Evolutionary conservation across 2,797 vertebrate species (phyloP).

Genomic region (Lepus townsendii): DNA sequence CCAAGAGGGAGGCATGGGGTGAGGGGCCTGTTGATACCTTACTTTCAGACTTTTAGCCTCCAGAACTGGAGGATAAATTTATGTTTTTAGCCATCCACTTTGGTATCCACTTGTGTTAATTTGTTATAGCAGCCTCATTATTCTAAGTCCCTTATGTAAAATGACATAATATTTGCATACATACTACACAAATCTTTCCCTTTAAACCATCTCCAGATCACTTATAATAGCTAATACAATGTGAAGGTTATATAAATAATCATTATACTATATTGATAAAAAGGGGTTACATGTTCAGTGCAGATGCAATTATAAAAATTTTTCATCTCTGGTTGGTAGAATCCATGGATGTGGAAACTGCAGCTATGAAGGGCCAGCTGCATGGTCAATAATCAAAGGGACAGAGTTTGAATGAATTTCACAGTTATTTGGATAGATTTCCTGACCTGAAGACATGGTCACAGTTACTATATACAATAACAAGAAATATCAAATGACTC

Average conservation of each 20-base stretch:
- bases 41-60: neutral
- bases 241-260: neutral
- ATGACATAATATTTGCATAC: neutral
- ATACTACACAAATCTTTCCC: neutral
- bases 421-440: slow-evolving; percentile 25
- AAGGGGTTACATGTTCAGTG: neutral
- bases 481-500: slow-evolving; percentile 22
- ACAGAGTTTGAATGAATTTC: slow-evolving; percentile 6
- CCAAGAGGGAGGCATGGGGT: neutral
- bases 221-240: neutral
- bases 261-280: neutral
- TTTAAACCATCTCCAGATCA: neutral
- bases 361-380: neutral
- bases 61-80: slow-evolving; percentile 25
- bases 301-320: neutral
- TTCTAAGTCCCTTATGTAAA: neutral
- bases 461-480: neutral
- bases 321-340: neutral
- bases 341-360: neutral
- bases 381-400: neutral
- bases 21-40: neutral
- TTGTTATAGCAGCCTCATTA: neutral
- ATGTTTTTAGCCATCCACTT: neutral
- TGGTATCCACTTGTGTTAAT: neutral
- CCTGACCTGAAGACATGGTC: slow-evolving; percentile 18